Evolutionary conservation across 2,888 invertebrate genomes (phyloP), one percentile per base, ranked within the genome.

Genomic region (Apamea monoglypha): DNA sequence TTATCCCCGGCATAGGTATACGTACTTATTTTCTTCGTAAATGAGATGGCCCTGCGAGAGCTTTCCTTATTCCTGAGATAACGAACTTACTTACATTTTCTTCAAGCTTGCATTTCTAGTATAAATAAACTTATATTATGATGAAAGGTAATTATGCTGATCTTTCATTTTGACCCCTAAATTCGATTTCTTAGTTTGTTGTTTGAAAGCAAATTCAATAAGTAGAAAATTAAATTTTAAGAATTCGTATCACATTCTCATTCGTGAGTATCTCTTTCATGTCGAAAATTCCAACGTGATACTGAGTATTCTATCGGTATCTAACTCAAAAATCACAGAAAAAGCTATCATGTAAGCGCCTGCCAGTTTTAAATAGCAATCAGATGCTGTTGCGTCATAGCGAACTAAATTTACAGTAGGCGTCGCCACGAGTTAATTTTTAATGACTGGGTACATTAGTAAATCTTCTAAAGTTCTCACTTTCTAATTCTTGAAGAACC

Each of bases 71-170:
- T 85, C 47, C 50, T 61, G 73, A 84, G 77, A 87, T 85, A 85
- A 87, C 72, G 77, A 85, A 87, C 81, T 85, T 84, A 87, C 85
- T 81, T 87, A 87, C 77, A 84, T 85, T 85, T 83, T 77, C 84
- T 84, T 84, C 53, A 72, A 83, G 84, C 87, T 85, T 83, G 83
- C 87, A 81, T 84, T 81, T 76, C 81, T 81, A 84, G 74, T 73
- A 66, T 87, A 84, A 86, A 84, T 78, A 87, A 87, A 74, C 80
- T 69, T 74, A 81, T 79, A 81, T 76, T 85, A 84, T 79, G 73
- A 79, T 76, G 72, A 87, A 79, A 86, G 87, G 72, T 87, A 82
- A 87, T 82, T 82, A 87, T 84, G 74, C 76, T 79, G 78, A 84
- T 87, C 85, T 87, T 74, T 74, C 50, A 79, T 85, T 84, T 82